phyloP scores from a whole-genome alignment of 2,888 invertebrate genomes.

The Epinotia ramella region DNA sequence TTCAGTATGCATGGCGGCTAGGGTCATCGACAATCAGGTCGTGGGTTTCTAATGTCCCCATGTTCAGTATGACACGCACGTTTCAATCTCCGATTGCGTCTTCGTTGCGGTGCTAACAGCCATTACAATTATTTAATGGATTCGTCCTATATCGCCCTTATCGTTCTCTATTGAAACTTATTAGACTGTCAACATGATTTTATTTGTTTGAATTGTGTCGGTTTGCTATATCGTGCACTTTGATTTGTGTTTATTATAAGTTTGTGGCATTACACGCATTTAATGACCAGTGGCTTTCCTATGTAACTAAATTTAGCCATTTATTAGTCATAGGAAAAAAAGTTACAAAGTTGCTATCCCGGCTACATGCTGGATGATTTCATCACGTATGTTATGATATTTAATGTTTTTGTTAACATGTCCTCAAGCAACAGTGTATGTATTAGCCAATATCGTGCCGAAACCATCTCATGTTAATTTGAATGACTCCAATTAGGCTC shows the following conservation, averaged over 20 bases:
- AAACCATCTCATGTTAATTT: constrained; percentile 45
- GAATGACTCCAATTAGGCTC: constrained; percentile 51
- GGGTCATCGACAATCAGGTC: constrained; percentile 60
- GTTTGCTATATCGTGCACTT: constrained; percentile 3
- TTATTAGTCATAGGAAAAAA: background rate
- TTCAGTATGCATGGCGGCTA: constrained; percentile 47
- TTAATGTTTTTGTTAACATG: background rate
- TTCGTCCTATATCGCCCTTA: constrained; percentile 60
- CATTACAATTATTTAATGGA: constrained; percentile 64
- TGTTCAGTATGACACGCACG: constrained; percentile 49
- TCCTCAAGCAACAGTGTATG: background rate
- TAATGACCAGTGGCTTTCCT: background rate
- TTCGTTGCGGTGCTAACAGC: constrained; percentile 60
- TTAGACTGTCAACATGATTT: constrained; percentile 22
- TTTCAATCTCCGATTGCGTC: constrained; percentile 51
- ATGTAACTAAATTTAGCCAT: background rate
- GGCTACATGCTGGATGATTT: background rate
- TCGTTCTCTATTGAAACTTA: constrained; percentile 58
- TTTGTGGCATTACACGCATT: background rate
- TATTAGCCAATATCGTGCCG: constrained; percentile 27
- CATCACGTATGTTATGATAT: background rate
- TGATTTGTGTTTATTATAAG: constrained; percentile 3
- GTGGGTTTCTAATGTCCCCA: constrained; percentile 56
- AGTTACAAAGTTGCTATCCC: background rate
- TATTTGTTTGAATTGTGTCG: constrained; percentile 31